Evolutionary conservation across 2,888 invertebrate species (phyloP).

Genomic region (Volucella inflata): DNA sequence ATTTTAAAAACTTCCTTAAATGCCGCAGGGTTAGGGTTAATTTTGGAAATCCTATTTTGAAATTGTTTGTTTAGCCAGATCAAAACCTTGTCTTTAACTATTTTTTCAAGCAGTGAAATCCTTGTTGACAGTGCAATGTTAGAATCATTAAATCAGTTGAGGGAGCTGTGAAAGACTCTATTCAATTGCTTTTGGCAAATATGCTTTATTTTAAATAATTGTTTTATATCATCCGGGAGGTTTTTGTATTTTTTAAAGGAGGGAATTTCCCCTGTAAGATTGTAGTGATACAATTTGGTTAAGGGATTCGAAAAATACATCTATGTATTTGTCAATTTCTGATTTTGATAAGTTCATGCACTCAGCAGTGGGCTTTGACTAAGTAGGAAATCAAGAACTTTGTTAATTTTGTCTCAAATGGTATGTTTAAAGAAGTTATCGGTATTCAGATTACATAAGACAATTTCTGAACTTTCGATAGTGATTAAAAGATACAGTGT

Average conservation of each 20-base stretch:
- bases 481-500: not conserved
- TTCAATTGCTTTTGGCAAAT: not conserved
- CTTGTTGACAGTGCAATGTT: not conserved
- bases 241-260: conserved; percentile 5
- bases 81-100: conserved; percentile 12
- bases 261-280: not conserved
- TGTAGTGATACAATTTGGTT: not conserved
- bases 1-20: conserved; percentile 15
- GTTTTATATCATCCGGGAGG: not conserved
- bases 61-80: too few relatives aligned
- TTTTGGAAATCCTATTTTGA: not conserved
- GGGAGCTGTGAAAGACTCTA: not conserved
- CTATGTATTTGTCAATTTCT: too few relatives aligned
- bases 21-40: not conserved
- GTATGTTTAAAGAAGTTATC: not conserved
- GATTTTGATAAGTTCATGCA: not conserved
- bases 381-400: not conserved
- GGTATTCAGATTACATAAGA: too few relatives aligned
- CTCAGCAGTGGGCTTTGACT: too few relatives aligned
- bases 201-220: not conserved
- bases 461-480: not conserved
- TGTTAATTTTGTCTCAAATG: not conserved
- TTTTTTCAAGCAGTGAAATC: not conserved
- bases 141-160: too few relatives aligned
- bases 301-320: too few relatives aligned